Percentiles rank a stretch among this genome's conserved stretches.
Evolutionary conservation across 1,140 invertebrate species (phyloP).

Genomic region (Vollenhovia emeryi): DNA sequence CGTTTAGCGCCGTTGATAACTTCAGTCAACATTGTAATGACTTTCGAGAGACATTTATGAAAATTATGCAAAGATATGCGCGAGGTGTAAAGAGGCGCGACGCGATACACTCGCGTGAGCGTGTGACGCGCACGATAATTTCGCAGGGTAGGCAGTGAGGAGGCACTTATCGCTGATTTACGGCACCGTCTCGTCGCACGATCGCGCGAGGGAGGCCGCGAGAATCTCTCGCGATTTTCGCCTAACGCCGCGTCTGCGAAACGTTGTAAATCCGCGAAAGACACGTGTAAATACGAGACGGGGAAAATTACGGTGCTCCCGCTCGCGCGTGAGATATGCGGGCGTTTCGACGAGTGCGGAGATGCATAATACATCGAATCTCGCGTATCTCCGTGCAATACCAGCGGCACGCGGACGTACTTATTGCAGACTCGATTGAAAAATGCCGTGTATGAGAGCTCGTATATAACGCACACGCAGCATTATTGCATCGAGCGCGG

Average conservation of each 20-base stretch:
- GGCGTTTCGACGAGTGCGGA: slow-evolving; percentile 43
- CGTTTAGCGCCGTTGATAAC: neutral
- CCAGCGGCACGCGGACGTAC: slow-evolving; percentile 21
- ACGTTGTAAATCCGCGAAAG: slow-evolving; percentile 50
- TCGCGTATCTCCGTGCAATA: slow-evolving; percentile 17
- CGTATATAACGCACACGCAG: slow-evolving; percentile 34
- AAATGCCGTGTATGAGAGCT: slow-evolving; percentile 10
- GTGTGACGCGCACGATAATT: slow-evolving; percentile 11
- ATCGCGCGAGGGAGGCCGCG: slow-evolving; percentile 5
- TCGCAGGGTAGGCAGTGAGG: neutral
- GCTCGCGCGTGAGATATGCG: slow-evolving; percentile 20
- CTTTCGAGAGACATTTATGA: slow-evolving; percentile 8
- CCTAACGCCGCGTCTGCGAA: slow-evolving; percentile 46
- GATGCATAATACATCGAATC: slow-evolving; percentile 58
- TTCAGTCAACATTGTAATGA: neutral
- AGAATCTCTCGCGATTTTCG: slow-evolving; percentile 31
- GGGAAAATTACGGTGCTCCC: slow-evolving; percentile 51
- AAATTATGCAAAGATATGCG: slow-evolving; percentile 36
- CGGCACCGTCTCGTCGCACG: neutral
- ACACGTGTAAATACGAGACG: slow-evolving; percentile 66
- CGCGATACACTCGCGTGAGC: neutral
- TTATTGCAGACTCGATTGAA: slow-evolving; percentile 50
- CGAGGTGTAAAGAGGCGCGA: neutral
- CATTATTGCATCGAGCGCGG: slow-evolving; percentile 55
- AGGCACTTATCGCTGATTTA: slow-evolving; percentile 34